Percentiles rank a stretch among this genome's conserved stretches.
Conservation (phyloP, 2,888 invertebrate genomes). For the Plagiodera versicolora region DNA sequence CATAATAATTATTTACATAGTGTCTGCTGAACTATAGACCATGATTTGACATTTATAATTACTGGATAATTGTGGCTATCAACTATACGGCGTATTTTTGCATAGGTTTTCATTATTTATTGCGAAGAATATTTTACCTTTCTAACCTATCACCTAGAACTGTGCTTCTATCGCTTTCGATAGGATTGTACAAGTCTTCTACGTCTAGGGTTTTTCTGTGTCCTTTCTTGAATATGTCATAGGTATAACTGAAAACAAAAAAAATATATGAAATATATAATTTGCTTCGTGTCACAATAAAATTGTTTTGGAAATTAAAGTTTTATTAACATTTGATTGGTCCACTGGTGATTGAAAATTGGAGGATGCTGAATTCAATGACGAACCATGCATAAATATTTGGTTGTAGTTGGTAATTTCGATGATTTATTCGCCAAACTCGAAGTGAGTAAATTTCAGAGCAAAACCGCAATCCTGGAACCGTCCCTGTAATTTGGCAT, state of each 20-base stretch:
- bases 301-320: no score
- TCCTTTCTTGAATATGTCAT: slow-evolving; percentile 76
- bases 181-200: slow-evolving; percentile 73
- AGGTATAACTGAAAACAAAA: slow-evolving; percentile 67
- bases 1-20: neutral
- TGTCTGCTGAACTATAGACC: neutral
- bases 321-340: neutral
- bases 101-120: neutral
- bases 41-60: no score
- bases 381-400: no score
- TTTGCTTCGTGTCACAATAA: no score
- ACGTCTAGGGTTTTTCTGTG: slow-evolving; percentile 71
- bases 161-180: slow-evolving; percentile 69
- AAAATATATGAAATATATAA: neutral
- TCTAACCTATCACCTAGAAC: slow-evolving; percentile 69
- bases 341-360: no score
- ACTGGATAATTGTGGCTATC: no score
- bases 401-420: no score
- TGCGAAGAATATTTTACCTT: slow-evolving; percentile 51
- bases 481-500: neutral
- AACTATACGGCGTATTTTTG: no score
- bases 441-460: no score
- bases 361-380: no score
- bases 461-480: no score
- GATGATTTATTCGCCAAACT: no score